Percentiles rank a stretch among this genome's conserved stretches.
Evolutionary conservation across 2,797 vertebrate species (phyloP).

Genomic region (Pantherophis alleghaniensis): DNA sequence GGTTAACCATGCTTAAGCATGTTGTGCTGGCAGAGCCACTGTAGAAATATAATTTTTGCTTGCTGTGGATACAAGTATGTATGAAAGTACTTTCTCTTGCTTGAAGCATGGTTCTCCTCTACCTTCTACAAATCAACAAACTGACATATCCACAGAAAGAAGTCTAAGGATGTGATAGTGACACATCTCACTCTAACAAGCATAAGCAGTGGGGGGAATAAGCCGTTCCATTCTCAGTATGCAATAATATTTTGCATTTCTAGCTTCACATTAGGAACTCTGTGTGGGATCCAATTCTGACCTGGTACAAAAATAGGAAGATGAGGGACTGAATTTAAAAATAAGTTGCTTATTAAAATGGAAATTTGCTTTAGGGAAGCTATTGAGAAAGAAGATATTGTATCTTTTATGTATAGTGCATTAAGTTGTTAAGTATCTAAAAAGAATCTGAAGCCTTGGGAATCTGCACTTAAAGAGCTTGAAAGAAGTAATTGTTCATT

Average conservation of each 20-base stretch:
- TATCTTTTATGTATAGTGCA: neutral
- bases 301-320: conserved; percentile 4
- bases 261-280: neutral
- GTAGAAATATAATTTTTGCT: neutral
- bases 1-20: neutral
- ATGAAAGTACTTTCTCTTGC: neutral
- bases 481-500: neutral
- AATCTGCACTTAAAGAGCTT: neutral
- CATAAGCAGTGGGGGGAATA: accelerated
- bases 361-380: neutral
- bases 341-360: neutral
- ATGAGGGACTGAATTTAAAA: neutral
- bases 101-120: neutral
- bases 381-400: neutral
- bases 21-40: neutral
- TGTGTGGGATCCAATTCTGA: neutral
- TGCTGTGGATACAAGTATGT: neutral
- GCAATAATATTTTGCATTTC: conserved; percentile 1
- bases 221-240: neutral
- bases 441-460: neutral
- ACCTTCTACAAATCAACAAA: neutral
- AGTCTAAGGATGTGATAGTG: neutral
- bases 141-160: neutral
- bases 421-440: neutral
- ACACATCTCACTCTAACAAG: neutral